A percentile compares a stretch with the other conserved stretches of the same genome.
Evolutionary conservation across 2,797 vertebrate genomes (phyloP).

Genomic region (Lepidocolaptes lacrymiger): DNA sequence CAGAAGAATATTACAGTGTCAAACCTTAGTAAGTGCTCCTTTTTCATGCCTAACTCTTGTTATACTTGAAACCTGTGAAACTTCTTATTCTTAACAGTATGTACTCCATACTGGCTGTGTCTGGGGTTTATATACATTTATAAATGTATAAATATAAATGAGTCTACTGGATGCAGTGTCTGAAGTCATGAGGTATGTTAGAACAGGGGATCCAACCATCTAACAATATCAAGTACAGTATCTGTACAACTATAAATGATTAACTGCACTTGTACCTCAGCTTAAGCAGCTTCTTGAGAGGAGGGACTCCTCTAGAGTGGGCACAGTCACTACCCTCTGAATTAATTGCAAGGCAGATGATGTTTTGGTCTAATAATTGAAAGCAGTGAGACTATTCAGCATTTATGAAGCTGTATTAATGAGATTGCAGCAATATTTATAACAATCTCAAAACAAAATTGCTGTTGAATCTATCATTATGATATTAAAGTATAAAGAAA

Average conservation of each 20-base stretch:
- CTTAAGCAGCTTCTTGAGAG: not conserved
- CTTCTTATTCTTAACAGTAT: not conserved
- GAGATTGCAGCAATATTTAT: not conserved
- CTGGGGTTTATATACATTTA: not conserved
- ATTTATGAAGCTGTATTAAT: not conserved
- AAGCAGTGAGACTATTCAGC: not conserved
- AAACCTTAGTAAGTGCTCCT: constrained; percentile 75
- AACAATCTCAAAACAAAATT: not conserved
- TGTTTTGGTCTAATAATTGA: not conserved
- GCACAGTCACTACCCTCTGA: not conserved
- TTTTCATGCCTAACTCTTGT: not conserved
- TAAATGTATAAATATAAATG: too few relatives aligned
- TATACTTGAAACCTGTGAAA: not conserved
- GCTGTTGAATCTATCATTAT: not conserved
- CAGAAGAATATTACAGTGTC: constrained; percentile 89
- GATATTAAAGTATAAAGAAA: not conserved
- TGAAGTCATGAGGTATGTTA: not conserved
- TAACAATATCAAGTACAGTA: not conserved
- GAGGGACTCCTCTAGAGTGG: not conserved
- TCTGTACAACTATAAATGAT: not conserved
- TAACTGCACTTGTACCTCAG: not conserved
- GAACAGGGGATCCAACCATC: not conserved
- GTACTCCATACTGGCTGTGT: not conserved
- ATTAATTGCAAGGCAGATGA: not conserved
- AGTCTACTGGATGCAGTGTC: not conserved